Conservation (phyloP, 2,113 vertebrate species). For the Origma solitaria region DNA sequence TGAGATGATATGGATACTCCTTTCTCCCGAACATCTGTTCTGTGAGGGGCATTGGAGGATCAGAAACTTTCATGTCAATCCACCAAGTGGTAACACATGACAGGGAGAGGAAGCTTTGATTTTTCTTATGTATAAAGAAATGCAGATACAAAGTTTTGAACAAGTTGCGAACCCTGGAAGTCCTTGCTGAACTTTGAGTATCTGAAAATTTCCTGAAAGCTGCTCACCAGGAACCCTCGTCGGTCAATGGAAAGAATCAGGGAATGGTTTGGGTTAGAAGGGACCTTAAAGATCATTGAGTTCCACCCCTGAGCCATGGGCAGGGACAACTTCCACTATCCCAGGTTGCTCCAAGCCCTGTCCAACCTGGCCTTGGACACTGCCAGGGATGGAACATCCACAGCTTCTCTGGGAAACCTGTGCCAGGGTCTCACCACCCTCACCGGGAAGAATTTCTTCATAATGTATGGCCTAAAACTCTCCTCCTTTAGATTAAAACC, state of each 20-base stretch:
- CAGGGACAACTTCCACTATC: not conserved
- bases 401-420: not conserved
- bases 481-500: not conserved
- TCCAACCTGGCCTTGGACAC: not conserved
- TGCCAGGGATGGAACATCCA: not conserved
- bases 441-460: not conserved
- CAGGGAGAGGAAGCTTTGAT: conserved; percentile 6
- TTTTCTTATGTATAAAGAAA: not conserved
- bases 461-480: not conserved
- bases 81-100: not conserved
- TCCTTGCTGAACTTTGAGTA: not conserved
- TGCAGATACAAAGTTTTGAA: not conserved
- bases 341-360: not conserved
- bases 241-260: not conserved
- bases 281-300: not conserved
- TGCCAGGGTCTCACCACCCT: not conserved
- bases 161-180: not conserved
- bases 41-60: not conserved
- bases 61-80: not conserved
- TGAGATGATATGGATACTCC: not conserved
- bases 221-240: rapidly evolving
- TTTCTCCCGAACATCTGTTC: conserved; percentile 6
- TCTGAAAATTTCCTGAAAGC: not conserved
- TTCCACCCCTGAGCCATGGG: not conserved
- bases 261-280: not conserved